Percentiles rank a stretch among this genome's conserved stretches.
These are phyloP conservation scores for Popillia japonica DNA, from an alignment of 1,140 invertebrate genomes.

Conservation along the genomic window DNA sequence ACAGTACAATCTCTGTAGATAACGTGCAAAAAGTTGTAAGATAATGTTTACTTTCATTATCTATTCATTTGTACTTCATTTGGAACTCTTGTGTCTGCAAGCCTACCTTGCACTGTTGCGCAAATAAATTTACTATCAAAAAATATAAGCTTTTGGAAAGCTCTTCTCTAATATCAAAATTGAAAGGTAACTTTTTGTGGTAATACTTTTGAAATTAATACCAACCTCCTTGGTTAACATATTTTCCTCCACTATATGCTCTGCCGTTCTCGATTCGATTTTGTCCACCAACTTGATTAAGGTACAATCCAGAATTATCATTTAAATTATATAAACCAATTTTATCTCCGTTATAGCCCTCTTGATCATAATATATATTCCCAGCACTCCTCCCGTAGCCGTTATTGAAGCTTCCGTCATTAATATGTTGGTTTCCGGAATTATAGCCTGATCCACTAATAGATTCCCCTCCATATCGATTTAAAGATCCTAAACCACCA, in stretches of 20 bases:
- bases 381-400: not conserved
- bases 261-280: not conserved
- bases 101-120: too few species aligned
- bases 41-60: too few species aligned
- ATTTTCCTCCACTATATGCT: not conserved
- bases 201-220: not conserved
- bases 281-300: not conserved
- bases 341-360: not conserved
- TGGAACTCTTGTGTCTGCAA: too few species aligned
- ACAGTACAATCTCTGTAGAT: too few species aligned
- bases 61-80: too few species aligned
- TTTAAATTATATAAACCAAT: not conserved
- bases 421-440: not conserved
- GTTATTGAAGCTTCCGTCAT: not conserved
- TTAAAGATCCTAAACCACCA: not conserved
- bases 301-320: not conserved
- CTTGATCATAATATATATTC: not conserved
- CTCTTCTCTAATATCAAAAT: too few species aligned
- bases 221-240: not conserved
- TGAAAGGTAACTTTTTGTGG: too few species aligned
- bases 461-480: not conserved
- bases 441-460: not conserved
- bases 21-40: too few species aligned
- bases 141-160: too few species aligned
- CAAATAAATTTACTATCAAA: too few species aligned